Evolutionary conservation across 2,888 invertebrate genomes (phyloP).

Genomic region (Xanthia icteritia): DNA sequence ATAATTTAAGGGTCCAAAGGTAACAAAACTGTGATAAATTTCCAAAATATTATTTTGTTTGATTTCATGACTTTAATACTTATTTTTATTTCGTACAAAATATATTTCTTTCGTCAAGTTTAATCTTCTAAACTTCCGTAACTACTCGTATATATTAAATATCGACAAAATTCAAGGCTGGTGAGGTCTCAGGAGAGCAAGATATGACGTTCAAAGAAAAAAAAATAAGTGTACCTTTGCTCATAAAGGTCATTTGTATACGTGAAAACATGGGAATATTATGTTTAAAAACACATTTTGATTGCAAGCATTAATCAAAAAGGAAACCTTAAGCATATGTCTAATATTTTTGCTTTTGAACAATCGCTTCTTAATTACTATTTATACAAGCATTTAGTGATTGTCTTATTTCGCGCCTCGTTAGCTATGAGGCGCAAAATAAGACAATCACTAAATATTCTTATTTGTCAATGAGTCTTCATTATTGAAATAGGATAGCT

Average conservation of each 20-base stretch:
- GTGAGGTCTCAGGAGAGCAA: constrained; percentile 4
- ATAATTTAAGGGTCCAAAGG: constrained; percentile 59
- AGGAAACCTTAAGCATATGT: not conserved
- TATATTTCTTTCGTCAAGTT: not conserved
- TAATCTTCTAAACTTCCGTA: constrained; percentile 7
- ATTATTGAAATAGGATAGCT: constrained; percentile 31
- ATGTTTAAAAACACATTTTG: not conserved
- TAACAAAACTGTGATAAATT: constrained; percentile 72
- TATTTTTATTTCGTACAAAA: constrained; percentile 1
- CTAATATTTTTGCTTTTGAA: not conserved
- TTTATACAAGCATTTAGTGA: no score
- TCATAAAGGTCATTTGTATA: not conserved
- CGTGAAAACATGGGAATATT: not conserved
- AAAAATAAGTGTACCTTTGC: not conserved
- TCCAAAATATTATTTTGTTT: constrained; percentile 57
- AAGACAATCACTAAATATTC: not conserved
- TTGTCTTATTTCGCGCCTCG: no score
- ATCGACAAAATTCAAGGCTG: constrained; percentile 34
- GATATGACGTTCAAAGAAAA: not conserved
- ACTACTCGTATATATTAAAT: not conserved
- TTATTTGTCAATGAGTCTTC: constrained; percentile 21
- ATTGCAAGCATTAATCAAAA: constrained; percentile 15
- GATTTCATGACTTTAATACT: constrained; percentile 2
- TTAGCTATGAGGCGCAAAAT: not conserved
- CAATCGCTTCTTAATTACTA: no score